Conservation (phyloP, 2,888 invertebrate species). For the Ceriagrion tenellum region DNA sequence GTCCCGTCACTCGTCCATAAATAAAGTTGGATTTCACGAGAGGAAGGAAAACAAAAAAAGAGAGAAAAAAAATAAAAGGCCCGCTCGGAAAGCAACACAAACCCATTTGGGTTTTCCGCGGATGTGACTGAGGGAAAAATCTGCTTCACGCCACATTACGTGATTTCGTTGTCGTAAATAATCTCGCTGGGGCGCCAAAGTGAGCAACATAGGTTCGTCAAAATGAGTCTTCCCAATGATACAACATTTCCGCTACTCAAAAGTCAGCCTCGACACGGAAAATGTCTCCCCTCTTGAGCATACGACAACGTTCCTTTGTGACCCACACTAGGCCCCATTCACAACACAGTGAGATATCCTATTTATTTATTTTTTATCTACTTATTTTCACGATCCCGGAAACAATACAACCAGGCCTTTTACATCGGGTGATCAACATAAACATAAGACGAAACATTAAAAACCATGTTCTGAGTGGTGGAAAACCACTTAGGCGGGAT, state of each 20-base stretch:
- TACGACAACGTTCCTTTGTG: not conserved
- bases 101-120: constrained; percentile 10
- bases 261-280: not conserved
- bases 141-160: constrained; percentile 36
- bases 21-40: not conserved
- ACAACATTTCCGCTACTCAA: not conserved
- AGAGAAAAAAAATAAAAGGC: not conserved
- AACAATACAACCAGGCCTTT: too few species aligned
- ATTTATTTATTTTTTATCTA: too few species aligned
- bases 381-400: too few species aligned
- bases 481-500: too few species aligned
- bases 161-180: constrained; percentile 1
- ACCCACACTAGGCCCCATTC: not conserved
- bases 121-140: not conserved
- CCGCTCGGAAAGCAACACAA: constrained; percentile 23
- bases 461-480: too few species aligned
- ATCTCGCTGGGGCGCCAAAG: not conserved
- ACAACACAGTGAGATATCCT: too few species aligned
- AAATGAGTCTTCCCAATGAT: not conserved
- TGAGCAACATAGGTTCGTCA: not conserved
- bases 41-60: not conserved
- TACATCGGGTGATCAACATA: too few species aligned
- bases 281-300: not conserved
- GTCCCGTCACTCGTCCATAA: constrained; percentile 18
- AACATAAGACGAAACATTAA: too few species aligned